Evolutionary conservation across 2,888 invertebrate genomes (phyloP).

Genomic region (Kryphioiulus occultus): DNA sequence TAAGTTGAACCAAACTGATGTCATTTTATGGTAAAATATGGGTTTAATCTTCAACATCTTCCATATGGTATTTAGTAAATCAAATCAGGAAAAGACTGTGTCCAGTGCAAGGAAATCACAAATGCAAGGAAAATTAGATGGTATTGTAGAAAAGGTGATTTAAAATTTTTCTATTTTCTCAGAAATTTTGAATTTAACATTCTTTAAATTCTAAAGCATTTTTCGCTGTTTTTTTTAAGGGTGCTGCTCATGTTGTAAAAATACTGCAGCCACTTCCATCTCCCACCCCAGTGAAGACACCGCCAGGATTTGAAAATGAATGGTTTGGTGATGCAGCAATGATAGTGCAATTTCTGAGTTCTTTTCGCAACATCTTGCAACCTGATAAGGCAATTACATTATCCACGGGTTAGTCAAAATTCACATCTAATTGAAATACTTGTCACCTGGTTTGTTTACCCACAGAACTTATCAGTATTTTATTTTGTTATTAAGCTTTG

Average conservation of each 20-base stretch:
- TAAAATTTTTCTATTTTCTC: neutral
- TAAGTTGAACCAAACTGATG: neutral
- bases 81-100: neutral
- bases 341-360: neutral
- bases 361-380: neutral
- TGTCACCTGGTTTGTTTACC: neutral
- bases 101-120: neutral
- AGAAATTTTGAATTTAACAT: neutral
- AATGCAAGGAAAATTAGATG: neutral
- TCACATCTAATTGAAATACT: neutral
- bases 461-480: neutral
- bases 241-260: neutral
- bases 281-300: neutral
- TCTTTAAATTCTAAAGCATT: neutral
- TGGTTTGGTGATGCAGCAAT: constrained; percentile 41
- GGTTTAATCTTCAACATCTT: neutral
- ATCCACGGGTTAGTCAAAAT: neutral
- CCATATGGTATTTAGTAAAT: neutral
- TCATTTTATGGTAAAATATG: neutral
- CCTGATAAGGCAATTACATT: neutral
- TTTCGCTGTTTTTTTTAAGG: neutral
- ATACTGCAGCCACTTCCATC: neutral
- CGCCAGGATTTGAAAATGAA: constrained; percentile 29
- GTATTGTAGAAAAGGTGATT: neutral
- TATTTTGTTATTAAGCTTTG: neutral